Evolutionary conservation across 1,140 invertebrate species (phyloP), one percentile per base, ranked within the genome.

Genomic region (Wasmannia auropunctata): DNA sequence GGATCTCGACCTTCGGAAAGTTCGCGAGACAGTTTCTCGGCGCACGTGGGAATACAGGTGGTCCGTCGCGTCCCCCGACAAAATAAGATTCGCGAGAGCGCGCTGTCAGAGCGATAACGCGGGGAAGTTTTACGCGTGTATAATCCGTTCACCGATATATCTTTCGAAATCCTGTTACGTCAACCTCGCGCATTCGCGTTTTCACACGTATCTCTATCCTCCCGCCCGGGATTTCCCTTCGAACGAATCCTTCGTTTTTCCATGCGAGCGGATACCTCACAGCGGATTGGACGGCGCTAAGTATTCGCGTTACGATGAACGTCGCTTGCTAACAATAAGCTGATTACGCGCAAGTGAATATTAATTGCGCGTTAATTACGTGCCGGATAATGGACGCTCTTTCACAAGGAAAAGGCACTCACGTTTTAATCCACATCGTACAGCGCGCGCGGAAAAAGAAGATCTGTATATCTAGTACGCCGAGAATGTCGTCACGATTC

Each of bases 11-110:
- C 69, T 75, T 67, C n/a, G 22, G 16, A 77, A 87, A 88, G 63
- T 88, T 88, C 11, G 43, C 37, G 37, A n/a, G n/a, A 80, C 81
- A 80, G 54, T 67, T 67, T 88, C 63, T 83, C 51, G 46, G n/a
- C 14, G 28, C 63, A 56, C n/a, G 34, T 80, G 56, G 19, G 28
- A 74, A 43, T 74, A 75, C 79, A 56, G 34, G 62, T 81, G 22
- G 34, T 16, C 28, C 28, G 28, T 51, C 43, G n/a, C 4, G 25
- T 58, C 19, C 10, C 10, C 11, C 62, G 16, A 56, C 6, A 56
- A 40, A 56, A 60, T 74, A 75, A 74, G 70, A 84, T 49, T 84
- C 46, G 25, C 22, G 25, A 49, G n/a, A 85, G 34, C 60, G n/a
- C n/a, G 43, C 75, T 60, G 28, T 49, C 54, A 43, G 10, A 0